Conservation (phyloP, 2,888 invertebrate genomes). For the Melikaiella ostensackeni region DNA sequence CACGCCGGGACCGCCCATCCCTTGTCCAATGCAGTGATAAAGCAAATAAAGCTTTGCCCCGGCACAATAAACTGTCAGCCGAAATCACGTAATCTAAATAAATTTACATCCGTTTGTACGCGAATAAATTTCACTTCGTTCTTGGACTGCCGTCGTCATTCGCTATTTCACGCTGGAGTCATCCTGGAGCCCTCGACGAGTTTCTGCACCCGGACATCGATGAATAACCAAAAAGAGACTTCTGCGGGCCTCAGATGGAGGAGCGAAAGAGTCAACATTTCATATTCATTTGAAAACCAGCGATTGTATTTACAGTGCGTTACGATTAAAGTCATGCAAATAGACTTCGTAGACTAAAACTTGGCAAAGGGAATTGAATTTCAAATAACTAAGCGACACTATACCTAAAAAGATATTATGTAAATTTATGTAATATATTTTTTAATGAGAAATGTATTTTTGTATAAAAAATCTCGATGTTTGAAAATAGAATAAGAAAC, state of each 20-base stretch:
- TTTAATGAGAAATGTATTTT: too few relatives aligned
- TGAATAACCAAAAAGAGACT: constrained; percentile 70
- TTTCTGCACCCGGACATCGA: constrained; percentile 59
- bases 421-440: background rate
- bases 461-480: too few relatives aligned
- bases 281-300: constrained; percentile 1
- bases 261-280: constrained; percentile 12
- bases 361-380: background rate
- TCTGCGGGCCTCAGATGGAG: constrained; percentile 39
- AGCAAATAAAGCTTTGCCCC: constrained; percentile 74
- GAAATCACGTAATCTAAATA: constrained; percentile 76
- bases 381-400: background rate
- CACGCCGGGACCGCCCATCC: constrained; percentile 71
- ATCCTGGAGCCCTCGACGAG: constrained; percentile 64
- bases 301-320: constrained; percentile 4
- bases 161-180: constrained; percentile 60
- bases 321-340: constrained; percentile 10
- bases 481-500: too few relatives aligned
- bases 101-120: constrained; percentile 76
- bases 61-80: constrained; percentile 74
- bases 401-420: background rate
- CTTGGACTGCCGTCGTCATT: constrained; percentile 56
- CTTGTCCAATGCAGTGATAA: constrained; percentile 74
- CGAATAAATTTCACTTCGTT: constrained; percentile 72
- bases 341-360: background rate